These are phyloP conservation scores for Toxotes lorentzi DNA, from an alignment of 2,797 vertebrate genomes.

Conservation along the genomic window DNA sequence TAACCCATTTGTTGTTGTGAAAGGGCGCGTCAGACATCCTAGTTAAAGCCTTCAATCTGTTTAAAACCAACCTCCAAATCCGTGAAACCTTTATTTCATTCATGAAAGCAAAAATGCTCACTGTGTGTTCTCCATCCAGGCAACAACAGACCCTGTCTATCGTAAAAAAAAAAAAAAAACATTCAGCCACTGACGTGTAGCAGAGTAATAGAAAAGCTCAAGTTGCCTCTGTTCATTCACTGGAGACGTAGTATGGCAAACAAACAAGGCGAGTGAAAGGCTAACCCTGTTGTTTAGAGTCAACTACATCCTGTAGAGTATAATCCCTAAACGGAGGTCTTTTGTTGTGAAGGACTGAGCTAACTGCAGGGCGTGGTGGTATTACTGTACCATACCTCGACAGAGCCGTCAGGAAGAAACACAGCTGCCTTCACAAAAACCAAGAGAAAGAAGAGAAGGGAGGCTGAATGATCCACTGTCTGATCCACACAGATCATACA, in stretches of 20 bases:
- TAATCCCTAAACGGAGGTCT: conserved; percentile 62
- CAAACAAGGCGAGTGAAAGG: conserved; percentile 70
- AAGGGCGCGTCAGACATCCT: too few species aligned
- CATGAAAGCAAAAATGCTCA: too few species aligned
- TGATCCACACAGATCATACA: conserved; percentile 22
- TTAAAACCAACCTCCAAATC: too few species aligned
- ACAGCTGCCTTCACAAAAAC: conserved; percentile 33
- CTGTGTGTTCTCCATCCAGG: too few species aligned
- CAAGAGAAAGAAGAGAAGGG: conserved; percentile 32
- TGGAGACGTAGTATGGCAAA: conserved; percentile 45
- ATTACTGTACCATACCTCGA: conserved; percentile 56
- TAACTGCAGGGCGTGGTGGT: conserved; percentile 66
- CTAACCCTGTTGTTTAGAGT: conserved; percentile 61
- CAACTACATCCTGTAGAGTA: conserved; percentile 73
- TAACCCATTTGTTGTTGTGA: too few species aligned
- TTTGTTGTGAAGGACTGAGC: conserved; percentile 65
- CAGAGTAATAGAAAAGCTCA: conserved; percentile 57
- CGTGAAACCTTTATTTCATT: too few species aligned
- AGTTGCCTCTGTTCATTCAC: conserved; percentile 63
- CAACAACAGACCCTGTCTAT: too few species aligned
- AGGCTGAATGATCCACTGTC: conserved; percentile 20
- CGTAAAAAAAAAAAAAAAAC: too few species aligned
- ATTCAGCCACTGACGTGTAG: conserved; percentile 29
- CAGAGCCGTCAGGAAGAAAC: conserved; percentile 61
- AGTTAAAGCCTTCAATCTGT: too few species aligned